Conservation (phyloP, 2,888 invertebrate species). For the Drosophila buzzatii region DNA sequence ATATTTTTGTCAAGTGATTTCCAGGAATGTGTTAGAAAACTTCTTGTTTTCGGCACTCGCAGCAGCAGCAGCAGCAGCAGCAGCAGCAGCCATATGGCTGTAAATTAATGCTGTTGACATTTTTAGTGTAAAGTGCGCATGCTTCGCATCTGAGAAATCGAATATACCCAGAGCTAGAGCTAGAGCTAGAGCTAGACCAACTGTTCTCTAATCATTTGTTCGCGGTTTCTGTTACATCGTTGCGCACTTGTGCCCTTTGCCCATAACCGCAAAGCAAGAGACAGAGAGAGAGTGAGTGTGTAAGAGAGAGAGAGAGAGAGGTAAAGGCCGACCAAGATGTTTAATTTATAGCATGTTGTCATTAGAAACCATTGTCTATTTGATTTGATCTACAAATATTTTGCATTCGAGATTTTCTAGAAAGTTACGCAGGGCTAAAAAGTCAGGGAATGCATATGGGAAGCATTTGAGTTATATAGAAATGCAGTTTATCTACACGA, state of each 20-base stretch:
- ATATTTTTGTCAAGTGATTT: constrained; percentile 67
- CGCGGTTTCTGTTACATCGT: constrained; percentile 11
- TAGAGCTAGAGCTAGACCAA: constrained; percentile 9
- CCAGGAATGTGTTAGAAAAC: constrained; percentile 70
- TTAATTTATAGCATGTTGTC: constrained; percentile 14
- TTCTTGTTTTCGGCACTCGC: constrained; percentile 52
- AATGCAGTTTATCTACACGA: background rate
- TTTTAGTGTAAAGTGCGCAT: constrained; percentile 62
- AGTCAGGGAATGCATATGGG: background rate
- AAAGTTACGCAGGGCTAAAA: background rate
- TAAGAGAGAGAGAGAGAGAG: no score
- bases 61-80: constrained; percentile 4
- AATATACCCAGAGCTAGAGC: background rate
- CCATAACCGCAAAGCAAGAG: background rate
- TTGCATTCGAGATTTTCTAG: constrained; percentile 5
- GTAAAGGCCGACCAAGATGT: background rate
- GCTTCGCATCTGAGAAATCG: constrained; percentile 13
- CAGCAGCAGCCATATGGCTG: constrained; percentile 34
- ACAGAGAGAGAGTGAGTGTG: no score
- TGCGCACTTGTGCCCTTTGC: constrained; percentile 7
- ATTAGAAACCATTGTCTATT: background rate
- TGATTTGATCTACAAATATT: constrained; percentile 4
- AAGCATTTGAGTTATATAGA: background rate
- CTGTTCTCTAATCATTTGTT: constrained; percentile 14
- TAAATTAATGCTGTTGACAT: constrained; percentile 72